Conservation (phyloP, 2,113 vertebrate genomes). For the Meriones unguiculatus region DNA sequence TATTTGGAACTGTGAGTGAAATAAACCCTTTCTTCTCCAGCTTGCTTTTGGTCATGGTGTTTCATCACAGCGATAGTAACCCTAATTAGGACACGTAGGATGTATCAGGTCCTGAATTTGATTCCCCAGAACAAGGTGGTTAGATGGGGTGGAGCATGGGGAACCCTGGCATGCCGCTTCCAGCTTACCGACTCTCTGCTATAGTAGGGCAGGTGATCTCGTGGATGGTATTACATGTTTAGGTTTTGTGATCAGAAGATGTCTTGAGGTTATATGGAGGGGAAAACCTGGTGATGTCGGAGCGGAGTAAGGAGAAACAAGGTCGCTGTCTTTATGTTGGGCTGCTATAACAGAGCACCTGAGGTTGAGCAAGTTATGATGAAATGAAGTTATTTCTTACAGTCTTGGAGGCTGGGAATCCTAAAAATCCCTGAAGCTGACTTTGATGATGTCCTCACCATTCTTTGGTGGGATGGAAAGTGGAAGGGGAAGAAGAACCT, state of each 20-base stretch:
- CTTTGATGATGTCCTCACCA: background rate
- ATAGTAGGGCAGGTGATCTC: background rate
- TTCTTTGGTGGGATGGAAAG: background rate
- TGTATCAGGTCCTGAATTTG: background rate
- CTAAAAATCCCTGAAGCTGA: background rate
- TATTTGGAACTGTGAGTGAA: background rate
- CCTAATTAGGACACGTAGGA: background rate
- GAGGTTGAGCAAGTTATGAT: background rate
- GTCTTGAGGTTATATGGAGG: background rate
- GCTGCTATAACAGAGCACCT: background rate
- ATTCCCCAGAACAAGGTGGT: too few species aligned
- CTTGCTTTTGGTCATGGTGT: background rate
- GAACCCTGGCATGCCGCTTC: background rate
- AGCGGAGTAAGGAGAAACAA: background rate
- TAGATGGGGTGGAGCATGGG: background rate
- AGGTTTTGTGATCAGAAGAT: background rate
- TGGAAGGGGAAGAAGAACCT: background rate
- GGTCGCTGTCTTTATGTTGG: background rate
- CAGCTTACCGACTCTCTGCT: background rate
- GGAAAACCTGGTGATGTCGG: background rate
- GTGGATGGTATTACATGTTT: rapidly evolving
- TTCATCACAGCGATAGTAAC: background rate
- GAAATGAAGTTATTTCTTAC: background rate
- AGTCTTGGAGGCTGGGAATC: background rate
- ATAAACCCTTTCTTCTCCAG: background rate